Evolutionary conservation across 2,113 vertebrate genomes (phyloP).

Genomic region (Oncorhynchus clarkii): DNA sequence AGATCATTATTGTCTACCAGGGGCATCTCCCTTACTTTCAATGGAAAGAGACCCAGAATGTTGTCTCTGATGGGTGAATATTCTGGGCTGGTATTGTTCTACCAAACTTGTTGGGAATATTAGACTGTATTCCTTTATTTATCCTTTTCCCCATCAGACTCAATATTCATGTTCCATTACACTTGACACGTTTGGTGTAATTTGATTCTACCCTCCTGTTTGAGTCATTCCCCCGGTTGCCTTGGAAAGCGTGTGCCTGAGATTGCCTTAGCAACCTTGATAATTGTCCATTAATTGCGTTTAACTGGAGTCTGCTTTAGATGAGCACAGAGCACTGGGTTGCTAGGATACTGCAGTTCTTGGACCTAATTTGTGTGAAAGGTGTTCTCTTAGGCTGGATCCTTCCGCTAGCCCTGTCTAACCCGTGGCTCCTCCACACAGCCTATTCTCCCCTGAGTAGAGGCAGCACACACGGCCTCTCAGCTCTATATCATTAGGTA

Average conservation of each 20-base stretch:
- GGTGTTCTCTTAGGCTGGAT: neutral
- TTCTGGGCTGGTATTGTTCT: neutral
- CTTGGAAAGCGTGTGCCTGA: neutral
- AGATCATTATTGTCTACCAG: neutral
- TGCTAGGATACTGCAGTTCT: constrained; percentile 30
- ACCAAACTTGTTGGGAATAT: neutral
- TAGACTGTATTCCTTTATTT: neutral
- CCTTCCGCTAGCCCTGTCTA: neutral
- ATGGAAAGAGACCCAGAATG: neutral
- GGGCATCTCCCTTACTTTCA: neutral
- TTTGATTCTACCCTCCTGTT: neutral
- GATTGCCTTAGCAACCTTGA: neutral
- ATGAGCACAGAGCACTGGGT: neutral
- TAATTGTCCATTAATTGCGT: constrained; percentile 17
- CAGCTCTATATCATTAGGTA: neutral
- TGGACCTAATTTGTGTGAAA: constrained; percentile 7
- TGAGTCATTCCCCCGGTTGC: constrained; percentile 5
- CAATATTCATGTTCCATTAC: neutral
- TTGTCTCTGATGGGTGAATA: neutral
- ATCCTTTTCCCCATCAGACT: neutral
- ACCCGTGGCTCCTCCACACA: neutral
- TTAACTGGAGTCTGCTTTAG: neutral
- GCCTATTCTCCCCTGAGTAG: neutral
- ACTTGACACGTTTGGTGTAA: neutral
- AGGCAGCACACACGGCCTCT: neutral